These are phyloP conservation scores for Nothocercus julius DNA, from an alignment of 2,113 vertebrate genomes.

Conservation along the genomic window DNA sequence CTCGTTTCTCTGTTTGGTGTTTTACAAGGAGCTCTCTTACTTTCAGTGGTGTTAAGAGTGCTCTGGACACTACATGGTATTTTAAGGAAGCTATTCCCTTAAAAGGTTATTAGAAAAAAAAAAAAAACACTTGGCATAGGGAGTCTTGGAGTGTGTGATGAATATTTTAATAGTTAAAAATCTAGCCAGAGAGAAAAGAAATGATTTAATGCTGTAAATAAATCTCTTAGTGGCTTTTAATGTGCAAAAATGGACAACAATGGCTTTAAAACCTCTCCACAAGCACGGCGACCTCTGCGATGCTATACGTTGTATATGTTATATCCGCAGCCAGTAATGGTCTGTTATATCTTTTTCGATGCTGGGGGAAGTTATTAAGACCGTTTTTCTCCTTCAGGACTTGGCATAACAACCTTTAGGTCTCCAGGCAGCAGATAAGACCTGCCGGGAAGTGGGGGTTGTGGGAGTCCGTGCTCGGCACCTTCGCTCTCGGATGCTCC, in stretches of 20 bases:
- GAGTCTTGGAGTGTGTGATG: conserved; percentile 80
- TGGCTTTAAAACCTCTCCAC: conserved; percentile 71
- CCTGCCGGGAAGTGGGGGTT: neutral
- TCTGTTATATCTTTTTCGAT: conserved; percentile 40
- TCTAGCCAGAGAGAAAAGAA: conserved; percentile 75
- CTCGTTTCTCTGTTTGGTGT: conserved; percentile 34
- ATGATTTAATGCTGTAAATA: conserved; percentile 81
- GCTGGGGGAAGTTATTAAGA: conserved; percentile 5
- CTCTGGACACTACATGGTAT: conserved; percentile 66
- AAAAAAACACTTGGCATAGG: conserved; percentile 62
- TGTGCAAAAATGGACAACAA: conserved; percentile 82
- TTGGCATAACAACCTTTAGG: conserved; percentile 31
- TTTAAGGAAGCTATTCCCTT: conserved; percentile 71
- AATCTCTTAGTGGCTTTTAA: conserved; percentile 83
- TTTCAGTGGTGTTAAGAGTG: conserved; percentile 38
- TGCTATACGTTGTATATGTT: conserved; percentile 15
- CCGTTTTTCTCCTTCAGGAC: conserved; percentile 20
- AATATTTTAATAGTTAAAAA: conserved; percentile 90
- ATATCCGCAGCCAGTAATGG: conserved; percentile 60
- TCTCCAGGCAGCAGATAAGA: neutral
- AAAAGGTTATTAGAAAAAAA: conserved; percentile 68
- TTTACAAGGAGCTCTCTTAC: conserved; percentile 45
- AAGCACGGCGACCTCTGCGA: conserved; percentile 60
- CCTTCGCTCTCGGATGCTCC: neutral
- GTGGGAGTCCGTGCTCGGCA: neutral